Conservation (phyloP, 2,797 vertebrate species). For the Lepus townsendii region DNA sequence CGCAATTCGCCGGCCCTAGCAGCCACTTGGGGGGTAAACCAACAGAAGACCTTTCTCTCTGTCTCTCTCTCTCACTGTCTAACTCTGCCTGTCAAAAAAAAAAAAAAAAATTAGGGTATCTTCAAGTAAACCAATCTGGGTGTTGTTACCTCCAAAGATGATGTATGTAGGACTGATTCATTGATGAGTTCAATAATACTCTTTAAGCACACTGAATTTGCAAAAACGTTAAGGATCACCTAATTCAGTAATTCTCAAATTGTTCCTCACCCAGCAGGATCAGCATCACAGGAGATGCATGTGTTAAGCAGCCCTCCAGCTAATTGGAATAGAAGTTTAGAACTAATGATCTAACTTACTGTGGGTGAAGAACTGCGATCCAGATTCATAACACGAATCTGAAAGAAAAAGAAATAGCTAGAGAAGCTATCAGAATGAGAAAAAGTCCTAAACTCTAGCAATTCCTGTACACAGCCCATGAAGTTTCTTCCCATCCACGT, state of each 20-base stretch:
- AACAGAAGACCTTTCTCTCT: too few relatives aligned
- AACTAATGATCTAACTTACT: background rate
- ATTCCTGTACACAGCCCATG: background rate
- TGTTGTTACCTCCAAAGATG: constrained; percentile 24
- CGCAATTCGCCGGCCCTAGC: too few relatives aligned
- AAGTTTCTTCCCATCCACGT: background rate
- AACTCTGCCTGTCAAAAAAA: too few relatives aligned
- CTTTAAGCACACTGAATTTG: background rate
- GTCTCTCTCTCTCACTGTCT: too few relatives aligned
- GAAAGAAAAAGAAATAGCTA: background rate
- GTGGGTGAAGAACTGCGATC: background rate
- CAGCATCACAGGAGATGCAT: background rate
- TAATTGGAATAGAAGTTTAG: background rate
- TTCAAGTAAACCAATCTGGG: background rate
- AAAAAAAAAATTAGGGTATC: background rate
- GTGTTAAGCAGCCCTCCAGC: background rate
- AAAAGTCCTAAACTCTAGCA: background rate
- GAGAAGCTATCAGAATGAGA: background rate
- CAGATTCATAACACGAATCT: background rate
- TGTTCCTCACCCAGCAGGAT: background rate
- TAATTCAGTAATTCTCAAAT: background rate
- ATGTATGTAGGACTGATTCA: constrained; percentile 1
- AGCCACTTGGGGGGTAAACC: too few relatives aligned
- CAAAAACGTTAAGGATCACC: background rate
- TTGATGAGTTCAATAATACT: background rate